These are phyloP conservation scores for Alectoris magna DNA, from an alignment of 2,797 vertebrate genomes.

Conservation along the genomic window DNA sequence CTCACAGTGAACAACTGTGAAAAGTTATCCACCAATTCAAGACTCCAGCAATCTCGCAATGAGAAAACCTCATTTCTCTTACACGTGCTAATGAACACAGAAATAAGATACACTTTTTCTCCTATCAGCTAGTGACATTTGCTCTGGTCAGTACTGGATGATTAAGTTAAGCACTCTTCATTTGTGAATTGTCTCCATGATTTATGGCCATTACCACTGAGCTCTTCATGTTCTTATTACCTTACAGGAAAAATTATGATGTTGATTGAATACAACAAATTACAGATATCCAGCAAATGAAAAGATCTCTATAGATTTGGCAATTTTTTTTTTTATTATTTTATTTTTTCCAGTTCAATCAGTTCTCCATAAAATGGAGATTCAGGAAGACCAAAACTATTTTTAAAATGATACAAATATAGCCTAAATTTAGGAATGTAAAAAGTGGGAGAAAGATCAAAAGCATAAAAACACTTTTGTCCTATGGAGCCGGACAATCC, in stretches of 20 bases:
- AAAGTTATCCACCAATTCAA: not conserved
- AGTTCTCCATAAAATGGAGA: not conserved
- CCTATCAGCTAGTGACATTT: not conserved
- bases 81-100: not conserved
- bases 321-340: not conserved
- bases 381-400: not conserved
- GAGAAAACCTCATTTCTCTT: not conserved
- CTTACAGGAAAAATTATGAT: conserved; percentile 14
- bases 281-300: not conserved
- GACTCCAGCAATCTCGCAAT: not conserved
- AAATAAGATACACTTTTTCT: not conserved
- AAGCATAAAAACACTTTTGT: not conserved
- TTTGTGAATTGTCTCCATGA: conserved; percentile 22
- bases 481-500: not conserved
- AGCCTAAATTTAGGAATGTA: not conserved
- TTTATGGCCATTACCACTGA: conserved; percentile 20
- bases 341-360: not conserved
- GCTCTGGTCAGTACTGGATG: not conserved
- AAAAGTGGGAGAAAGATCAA: not conserved
- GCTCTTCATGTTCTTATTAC: not conserved
- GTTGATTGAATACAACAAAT: not conserved
- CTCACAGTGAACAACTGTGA: not conserved
- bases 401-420: not conserved
- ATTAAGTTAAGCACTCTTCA: conserved; percentile 3
- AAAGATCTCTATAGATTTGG: not conserved